Conservation (phyloP, 53 echinoderm and acorn worm genomes). For the Actinopyga echinites region DNA sequence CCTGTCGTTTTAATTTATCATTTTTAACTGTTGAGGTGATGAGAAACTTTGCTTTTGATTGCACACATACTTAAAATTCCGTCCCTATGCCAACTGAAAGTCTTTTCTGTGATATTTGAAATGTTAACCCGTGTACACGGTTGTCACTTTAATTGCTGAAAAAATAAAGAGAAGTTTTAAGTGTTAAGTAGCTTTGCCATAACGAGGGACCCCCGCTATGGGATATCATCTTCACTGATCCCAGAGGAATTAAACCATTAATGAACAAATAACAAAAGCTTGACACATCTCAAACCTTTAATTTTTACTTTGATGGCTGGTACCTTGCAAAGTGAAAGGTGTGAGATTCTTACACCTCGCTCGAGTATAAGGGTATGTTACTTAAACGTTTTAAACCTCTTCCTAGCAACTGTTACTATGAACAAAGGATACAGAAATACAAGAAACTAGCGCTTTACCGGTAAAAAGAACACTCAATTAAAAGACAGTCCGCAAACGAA, state of each 20-base stretch:
- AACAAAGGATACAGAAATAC: too few species aligned
- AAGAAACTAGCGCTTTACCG: too few species aligned
- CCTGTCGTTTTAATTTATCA: constrained; percentile 29
- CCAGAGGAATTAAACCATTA: constrained; percentile 31
- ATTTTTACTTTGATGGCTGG: neutral
- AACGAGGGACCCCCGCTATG: constrained; percentile 22
- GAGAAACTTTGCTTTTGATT: neutral
- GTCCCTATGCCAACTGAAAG: neutral
- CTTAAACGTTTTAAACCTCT: too few species aligned
- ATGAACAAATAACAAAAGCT: constrained; percentile 31
- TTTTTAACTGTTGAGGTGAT: constrained; percentile 16
- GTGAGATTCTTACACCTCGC: too few species aligned
- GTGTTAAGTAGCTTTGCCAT: constrained; percentile 11
- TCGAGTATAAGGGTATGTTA: too few species aligned
- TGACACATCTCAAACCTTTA: constrained; percentile 11
- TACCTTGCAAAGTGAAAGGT: too few species aligned
- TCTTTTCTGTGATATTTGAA: neutral
- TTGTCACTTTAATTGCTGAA: constrained; percentile 32
- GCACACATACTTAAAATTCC: constrained; percentile 37
- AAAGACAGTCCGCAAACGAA: too few species aligned
- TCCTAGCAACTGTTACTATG: too few species aligned
- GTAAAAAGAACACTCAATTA: too few species aligned
- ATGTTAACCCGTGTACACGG: constrained; percentile 33
- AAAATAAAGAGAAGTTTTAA: constrained; percentile 28
- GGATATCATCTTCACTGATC: neutral